Evolutionary conservation across 2,113 vertebrate species (phyloP), one percentile per base, ranked within the genome.

Genomic region (Dissostichus mawsoni): DNA sequence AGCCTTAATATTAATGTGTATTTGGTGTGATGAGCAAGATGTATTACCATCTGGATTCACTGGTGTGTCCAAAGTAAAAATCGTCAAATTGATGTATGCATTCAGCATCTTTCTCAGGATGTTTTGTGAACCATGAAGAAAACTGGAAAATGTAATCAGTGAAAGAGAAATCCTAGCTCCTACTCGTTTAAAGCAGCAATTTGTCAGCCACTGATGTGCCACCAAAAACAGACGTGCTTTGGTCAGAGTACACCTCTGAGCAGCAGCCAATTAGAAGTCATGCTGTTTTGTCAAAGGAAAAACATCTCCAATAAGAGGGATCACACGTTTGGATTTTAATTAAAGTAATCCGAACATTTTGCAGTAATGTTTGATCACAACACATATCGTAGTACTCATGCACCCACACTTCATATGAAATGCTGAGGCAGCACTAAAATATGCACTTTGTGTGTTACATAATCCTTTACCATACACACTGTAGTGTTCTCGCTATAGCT

Each of bases 391-490:
- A 8, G 18, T 11, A 45, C 25, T 80, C 59, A 50, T 33, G 3
- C 55, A 59, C 52, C 25, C 44, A 61, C 17, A 44, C 8, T 0
- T 29, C 16, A 33, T 3, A 20, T 52, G 8, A 61, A 36, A 44
- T 56, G 82, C 58, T 55, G 67, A 48, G 3, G 36, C 44, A 69
- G 53, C 48, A 58, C 12, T 58, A 20, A 81, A 74, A 66, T 52
- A 74, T 67, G 63, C 61, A 59, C 68, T 44, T 18, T 41, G 2
- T 58, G n/a, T 47, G 56, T 81, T 83, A 57, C 9, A 57, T 76
- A 73, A 86, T 65, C 59, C 8, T 3, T 61, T 33, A 53, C 36
- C 20, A 58, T 11, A 1, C 20, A 70, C 44, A 25, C 0, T 47
- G 20, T 20, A 20, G 20, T 20, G 20, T 44, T 57, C 16, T 47